Evolutionary conservation across 2,888 invertebrate species (phyloP).

Genomic region (Girardia tigrina): DNA sequence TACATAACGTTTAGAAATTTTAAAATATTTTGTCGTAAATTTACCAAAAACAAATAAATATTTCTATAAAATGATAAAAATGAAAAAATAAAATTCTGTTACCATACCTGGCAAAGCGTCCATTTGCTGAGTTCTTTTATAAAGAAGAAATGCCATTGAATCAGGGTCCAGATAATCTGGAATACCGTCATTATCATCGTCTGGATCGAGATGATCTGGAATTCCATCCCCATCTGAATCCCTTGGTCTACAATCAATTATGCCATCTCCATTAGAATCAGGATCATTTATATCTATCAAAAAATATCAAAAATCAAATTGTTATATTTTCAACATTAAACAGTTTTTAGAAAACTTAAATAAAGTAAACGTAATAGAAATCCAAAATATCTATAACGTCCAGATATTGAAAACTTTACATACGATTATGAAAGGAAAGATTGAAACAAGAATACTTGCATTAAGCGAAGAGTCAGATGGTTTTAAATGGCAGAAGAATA

Average conservation of each 20-base stretch:
- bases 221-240: conserved; percentile 43
- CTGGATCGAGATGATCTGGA: conserved; percentile 39
- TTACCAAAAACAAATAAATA: neutral
- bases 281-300: conserved; percentile 34
- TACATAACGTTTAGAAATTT: neutral
- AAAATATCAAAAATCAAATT: no score
- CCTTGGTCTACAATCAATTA: conserved; percentile 37
- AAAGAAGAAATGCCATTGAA: conserved; percentile 36
- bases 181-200: conserved; percentile 38
- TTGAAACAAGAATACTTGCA: no score
- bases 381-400: no score
- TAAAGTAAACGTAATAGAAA: no score
- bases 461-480: no score
- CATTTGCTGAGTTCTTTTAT: conserved; percentile 34
- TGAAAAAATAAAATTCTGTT: neutral
- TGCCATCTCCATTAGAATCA: conserved; percentile 37
- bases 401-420: no score
- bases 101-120: conserved; percentile 36
- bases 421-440: no score
- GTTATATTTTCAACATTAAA: no score
- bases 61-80: no score
- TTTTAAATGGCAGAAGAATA: no score
- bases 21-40: neutral
- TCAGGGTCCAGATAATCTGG: conserved; percentile 40
- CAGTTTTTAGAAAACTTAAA: neutral